Conservation (phyloP, 2,113 vertebrate species). For the Salvator merianae region DNA sequence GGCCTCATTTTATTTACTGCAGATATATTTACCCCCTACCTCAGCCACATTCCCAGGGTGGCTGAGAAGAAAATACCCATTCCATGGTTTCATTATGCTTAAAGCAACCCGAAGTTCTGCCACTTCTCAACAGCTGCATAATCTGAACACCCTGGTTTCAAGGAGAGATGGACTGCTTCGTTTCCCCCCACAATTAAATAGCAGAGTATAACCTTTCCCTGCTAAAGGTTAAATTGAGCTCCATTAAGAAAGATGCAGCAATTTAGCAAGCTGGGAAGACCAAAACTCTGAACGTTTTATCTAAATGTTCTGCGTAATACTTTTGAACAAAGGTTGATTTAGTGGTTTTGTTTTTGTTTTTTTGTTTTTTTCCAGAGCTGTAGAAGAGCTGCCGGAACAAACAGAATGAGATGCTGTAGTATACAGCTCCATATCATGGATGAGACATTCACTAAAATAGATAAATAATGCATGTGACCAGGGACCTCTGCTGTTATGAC, state of each 20-base stretch:
- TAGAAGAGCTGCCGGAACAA: slow-evolving; percentile 61
- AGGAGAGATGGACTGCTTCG: too few relatives aligned
- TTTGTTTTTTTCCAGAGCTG: not conserved
- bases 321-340: slow-evolving; percentile 49
- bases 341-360: slow-evolving; percentile 42
- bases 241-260: slow-evolving; percentile 51
- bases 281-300: slow-evolving; percentile 67
- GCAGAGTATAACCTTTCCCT: slow-evolving; percentile 46
- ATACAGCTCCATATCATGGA: slow-evolving; percentile 71
- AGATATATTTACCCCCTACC: not conserved
- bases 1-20: too few relatives aligned
- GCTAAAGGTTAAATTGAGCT: slow-evolving; percentile 62
- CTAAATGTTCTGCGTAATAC: slow-evolving; percentile 65
- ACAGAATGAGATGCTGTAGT: slow-evolving; percentile 54
- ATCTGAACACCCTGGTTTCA: slow-evolving; percentile 50
- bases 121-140: slow-evolving; percentile 43
- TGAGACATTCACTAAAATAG: slow-evolving; percentile 73
- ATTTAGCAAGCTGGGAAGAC: slow-evolving; percentile 60
- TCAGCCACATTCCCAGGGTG: not conserved
- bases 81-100: too few relatives aligned
- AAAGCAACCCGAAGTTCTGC: slow-evolving; percentile 27
- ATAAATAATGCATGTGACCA: slow-evolving; percentile 77
- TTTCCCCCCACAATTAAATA: slow-evolving; percentile 33
- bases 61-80: not conserved
- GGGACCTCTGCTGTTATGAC: slow-evolving; percentile 61